Percentiles rank a stretch among this genome's conserved stretches.
These are phyloP conservation scores for Hymenopus coronatus DNA, from an alignment of 2,888 invertebrate species.

Conservation along the genomic window DNA sequence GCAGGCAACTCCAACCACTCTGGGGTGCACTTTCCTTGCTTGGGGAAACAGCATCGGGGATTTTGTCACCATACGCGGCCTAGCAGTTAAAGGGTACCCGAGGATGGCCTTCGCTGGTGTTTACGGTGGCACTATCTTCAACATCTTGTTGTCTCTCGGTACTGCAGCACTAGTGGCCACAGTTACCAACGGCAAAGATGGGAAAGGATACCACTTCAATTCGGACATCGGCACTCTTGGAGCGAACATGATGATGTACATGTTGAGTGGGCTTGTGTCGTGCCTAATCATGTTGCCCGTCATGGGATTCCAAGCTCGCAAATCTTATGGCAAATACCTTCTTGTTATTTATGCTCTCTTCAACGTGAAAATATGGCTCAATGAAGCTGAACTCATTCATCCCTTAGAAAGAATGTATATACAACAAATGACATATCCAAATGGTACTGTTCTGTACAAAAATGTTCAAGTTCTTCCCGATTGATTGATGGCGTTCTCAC, in stretches of 20 bases:
- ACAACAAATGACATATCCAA: background rate
- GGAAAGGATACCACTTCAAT: constrained; percentile 21
- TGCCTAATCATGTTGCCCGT: constrained; percentile 50
- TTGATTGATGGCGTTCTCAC: background rate
- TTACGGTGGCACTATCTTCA: constrained; percentile 66
- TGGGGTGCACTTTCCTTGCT: background rate
- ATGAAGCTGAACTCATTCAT: constrained; percentile 49
- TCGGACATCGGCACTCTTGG: constrained; percentile 48
- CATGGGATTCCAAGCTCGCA: constrained; percentile 48
- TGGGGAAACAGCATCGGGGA: constrained; percentile 42
- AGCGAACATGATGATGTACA: constrained; percentile 47
- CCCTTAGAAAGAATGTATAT: constrained; percentile 39
- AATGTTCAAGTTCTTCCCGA: background rate
- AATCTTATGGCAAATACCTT: constrained; percentile 51
- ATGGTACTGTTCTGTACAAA: background rate
- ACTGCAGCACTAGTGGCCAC: background rate
- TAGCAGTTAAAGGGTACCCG: constrained; percentile 61
- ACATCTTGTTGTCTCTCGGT: constrained; percentile 49
- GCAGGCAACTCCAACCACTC: background rate
- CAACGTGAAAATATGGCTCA: constrained; percentile 51
- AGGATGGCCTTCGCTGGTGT: constrained; percentile 66
- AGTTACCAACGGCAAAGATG: background rate
- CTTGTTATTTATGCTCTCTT: constrained; percentile 51
- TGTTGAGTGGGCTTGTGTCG: constrained; percentile 47
- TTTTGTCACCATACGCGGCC: constrained; percentile 57